These are phyloP conservation scores for Trissolcus japonicus DNA, from an alignment of 2,888 invertebrate genomes.

Conservation along the genomic window DNA sequence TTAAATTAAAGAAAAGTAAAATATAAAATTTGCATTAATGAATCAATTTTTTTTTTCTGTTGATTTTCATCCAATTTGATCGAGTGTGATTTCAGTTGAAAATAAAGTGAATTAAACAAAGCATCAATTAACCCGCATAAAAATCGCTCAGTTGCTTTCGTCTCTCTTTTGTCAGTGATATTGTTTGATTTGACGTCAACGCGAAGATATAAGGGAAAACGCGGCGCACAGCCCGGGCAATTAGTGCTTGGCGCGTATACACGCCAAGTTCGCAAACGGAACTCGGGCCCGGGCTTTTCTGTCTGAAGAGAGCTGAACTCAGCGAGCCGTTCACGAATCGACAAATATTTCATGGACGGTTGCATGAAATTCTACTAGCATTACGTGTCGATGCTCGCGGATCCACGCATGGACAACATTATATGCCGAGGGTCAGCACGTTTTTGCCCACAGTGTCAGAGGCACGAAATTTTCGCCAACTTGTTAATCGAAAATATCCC, in stretches of 20 bases:
- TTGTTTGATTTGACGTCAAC: constrained; percentile 23
- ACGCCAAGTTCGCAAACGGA: constrained; percentile 23
- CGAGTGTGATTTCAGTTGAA: too few species aligned
- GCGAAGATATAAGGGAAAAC: constrained; percentile 12
- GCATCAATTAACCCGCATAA: neutral
- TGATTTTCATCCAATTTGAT: too few species aligned
- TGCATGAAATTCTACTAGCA: constrained; percentile 58
- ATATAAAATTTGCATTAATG: too few species aligned
- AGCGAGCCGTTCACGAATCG: constrained; percentile 38
- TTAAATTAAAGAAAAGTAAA: neutral
- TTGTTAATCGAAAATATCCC: constrained; percentile 14
- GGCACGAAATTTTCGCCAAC: constrained; percentile 29
- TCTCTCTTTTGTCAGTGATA: constrained; percentile 21
- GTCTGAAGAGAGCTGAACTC: constrained; percentile 45
- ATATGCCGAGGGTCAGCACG: constrained; percentile 37
- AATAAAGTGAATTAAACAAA: too few species aligned
- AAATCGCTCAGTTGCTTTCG: neutral
- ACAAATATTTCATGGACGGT: constrained; percentile 61
- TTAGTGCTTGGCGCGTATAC: constrained; percentile 19
- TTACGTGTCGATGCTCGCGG: constrained; percentile 35
- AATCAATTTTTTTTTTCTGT: too few species aligned
- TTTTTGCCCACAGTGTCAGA: constrained; percentile 40
- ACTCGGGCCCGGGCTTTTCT: constrained; percentile 36
- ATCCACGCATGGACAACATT: constrained; percentile 36
- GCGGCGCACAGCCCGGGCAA: constrained; percentile 22